Conservation (phyloP, 92 coral and sea anemone genomes). For the Umimayanthus kanabou region DNA sequence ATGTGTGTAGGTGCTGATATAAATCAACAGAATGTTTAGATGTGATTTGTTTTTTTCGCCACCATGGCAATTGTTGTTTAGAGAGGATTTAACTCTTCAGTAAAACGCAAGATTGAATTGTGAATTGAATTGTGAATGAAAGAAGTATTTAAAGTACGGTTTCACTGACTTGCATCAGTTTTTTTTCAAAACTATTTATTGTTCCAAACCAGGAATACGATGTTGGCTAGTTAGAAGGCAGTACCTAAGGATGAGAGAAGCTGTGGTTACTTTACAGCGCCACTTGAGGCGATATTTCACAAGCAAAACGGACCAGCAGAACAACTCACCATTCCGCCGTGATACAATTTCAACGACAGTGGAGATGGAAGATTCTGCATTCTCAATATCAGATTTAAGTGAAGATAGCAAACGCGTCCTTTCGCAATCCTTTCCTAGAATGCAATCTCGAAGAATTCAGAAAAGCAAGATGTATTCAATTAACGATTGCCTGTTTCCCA, state of each 20-base stretch:
- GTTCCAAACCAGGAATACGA: slow-evolving; percentile 30
- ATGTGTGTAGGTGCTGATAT: too few relatives aligned
- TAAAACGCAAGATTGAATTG: not conserved
- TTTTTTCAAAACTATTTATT: not conserved
- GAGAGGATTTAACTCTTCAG: too few relatives aligned
- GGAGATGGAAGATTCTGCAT: not conserved
- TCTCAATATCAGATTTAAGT: not conserved
- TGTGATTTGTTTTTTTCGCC: too few relatives aligned
- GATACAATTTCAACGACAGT: not conserved
- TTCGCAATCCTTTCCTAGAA: not conserved
- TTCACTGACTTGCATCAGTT: not conserved
- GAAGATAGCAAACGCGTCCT: not conserved
- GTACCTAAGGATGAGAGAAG: slow-evolving; percentile 41
- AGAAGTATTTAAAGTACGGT: too few relatives aligned
- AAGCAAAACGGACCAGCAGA: not conserved
- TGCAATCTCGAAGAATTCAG: not conserved
- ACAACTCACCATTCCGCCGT: not conserved
- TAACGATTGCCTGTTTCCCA: slow-evolving; percentile 17
- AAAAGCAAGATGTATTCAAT: not conserved
- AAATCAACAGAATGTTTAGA: too few relatives aligned
- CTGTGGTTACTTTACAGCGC: slow-evolving; percentile 55
- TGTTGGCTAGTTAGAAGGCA: slow-evolving; percentile 53
- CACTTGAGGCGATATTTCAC: slow-evolving; percentile 25
- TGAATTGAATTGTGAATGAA: not conserved
- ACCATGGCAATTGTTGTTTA: too few relatives aligned